Base-by-base conservation (phyloP, 2,888 invertebrate species). In the Agrotis clavis region DNA sequence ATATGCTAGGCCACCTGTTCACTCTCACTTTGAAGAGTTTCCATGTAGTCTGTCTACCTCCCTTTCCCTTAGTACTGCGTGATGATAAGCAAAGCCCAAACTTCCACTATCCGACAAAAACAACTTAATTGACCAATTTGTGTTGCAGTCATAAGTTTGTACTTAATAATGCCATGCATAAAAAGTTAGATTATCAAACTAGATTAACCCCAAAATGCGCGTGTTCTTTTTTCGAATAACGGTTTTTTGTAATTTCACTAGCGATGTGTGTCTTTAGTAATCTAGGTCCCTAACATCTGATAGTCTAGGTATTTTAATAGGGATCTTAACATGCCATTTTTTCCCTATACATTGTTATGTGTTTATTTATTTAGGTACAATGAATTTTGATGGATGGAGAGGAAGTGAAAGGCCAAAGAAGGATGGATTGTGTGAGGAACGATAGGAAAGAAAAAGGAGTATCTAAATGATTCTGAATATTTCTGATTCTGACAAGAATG, bases 121-220 rank as follows among this genome's bases (percentile, higher is more conserved):
- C 50, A 13, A 13, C 14, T 4, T 11, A 4, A 1, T 16, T 14
- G 4, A n/a, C 7, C 35, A 65, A 51, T 51, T 35, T 66, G 4
- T 14, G 13, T 16, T 9, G 3, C 35, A 41, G 6, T 5, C 16
- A 4, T 59, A n/a, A 57, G 30, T 25, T 56, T 56, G 25, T 25
- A 25, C 35, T 57, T n/a, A 57, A n/a, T 57, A 35, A 35, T 57
- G n/a, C 57, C 57, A n/a, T 57, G 30, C 57, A n/a, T 57, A 19
- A 11, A 21, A 19, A 45, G 18, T 65, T 18, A 65, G 51, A 75
- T 76, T 54, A 41, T 30, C 30, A 61, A 56, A 56, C 30, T n/a
- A 5, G 61, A 35, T 77, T 9, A 74, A 74, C 77, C 50, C 18
- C 50, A 77, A 77, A 77, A 62, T 70, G 35, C 19, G 21, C 14